Percentiles rank a stretch among this genome's conserved stretches.
phyloP scores from a whole-genome alignment of 2,888 invertebrate species.

The Drosophila mayaguana region DNA sequence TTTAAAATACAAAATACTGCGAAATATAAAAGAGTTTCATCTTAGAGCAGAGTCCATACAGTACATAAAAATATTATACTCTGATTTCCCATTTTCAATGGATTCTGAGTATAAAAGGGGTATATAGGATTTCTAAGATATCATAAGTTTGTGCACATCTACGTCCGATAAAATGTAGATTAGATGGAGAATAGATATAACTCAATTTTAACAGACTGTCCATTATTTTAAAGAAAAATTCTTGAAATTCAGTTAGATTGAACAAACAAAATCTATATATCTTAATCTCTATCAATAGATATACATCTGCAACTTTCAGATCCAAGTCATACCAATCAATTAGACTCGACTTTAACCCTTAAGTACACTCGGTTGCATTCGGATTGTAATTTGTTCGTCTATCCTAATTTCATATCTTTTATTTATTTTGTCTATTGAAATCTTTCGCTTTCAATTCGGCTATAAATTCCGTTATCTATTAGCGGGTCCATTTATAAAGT shows the following conservation, averaged over 20 bases:
- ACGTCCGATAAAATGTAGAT: too few relatives aligned
- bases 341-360: neutral
- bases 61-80: too few relatives aligned
- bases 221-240: too few relatives aligned
- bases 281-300: too few relatives aligned
- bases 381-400: neutral
- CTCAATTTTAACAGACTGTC: too few relatives aligned
- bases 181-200: too few relatives aligned
- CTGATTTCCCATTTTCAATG: too few relatives aligned
- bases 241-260: neutral
- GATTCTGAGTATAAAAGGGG: too few relatives aligned
- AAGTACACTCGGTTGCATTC: neutral
- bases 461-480: slow-evolving; percentile 40
- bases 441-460: slow-evolving; percentile 15
- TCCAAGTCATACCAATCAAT: neutral
- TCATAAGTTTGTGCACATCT: too few relatives aligned
- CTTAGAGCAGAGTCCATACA: too few relatives aligned
- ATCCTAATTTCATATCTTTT: slow-evolving; percentile 3
- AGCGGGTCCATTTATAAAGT: slow-evolving; percentile 24
- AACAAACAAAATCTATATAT: neutral
- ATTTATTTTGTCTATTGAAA: neutral
- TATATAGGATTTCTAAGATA: too few relatives aligned
- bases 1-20: neutral
- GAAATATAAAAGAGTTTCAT: too few relatives aligned
- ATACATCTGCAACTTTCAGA: neutral